A percentile compares a stretch with the other conserved stretches of the same genome.
Evolutionary conservation across 1,140 invertebrate genomes (phyloP).

Genomic region (Brachionus rotundiformis): DNA sequence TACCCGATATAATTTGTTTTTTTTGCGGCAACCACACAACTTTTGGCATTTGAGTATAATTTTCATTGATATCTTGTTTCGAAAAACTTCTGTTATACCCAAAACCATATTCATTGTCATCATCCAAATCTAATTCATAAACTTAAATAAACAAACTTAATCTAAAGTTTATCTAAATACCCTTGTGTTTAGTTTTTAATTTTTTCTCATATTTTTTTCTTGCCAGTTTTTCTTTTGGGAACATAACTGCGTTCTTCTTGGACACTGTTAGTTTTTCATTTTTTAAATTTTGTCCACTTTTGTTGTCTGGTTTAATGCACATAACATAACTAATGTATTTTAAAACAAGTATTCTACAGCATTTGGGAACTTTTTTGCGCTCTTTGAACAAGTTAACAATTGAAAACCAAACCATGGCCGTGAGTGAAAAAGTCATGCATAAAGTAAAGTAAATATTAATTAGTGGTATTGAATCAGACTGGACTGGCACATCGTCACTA

Average conservation of each 20-base stretch:
- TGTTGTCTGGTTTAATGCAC: slow-evolving; percentile 13
- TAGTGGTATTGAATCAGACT: slow-evolving; percentile 39
- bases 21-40: slow-evolving; percentile 10
- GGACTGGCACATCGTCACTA: slow-evolving; percentile 37
- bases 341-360: not conserved
- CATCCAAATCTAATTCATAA: not conserved
- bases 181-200: not conserved
- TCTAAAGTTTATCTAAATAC: not conserved
- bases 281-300: not conserved
- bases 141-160: not conserved
- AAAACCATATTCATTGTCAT: not conserved
- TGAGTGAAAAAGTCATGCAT: slow-evolving; percentile 51
- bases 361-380: slow-evolving; percentile 24
- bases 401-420: slow-evolving; percentile 50
- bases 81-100: not conserved
- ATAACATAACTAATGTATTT: slow-evolving; percentile 34
- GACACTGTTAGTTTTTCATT: not conserved
- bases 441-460: slow-evolving; percentile 50
- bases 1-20: not conserved
- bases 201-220: not conserved
- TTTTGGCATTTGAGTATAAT: not conserved
- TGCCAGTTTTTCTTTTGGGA: not conserved
- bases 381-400: slow-evolving; percentile 40
- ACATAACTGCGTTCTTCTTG: not conserved
- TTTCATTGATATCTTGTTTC: not conserved